Evolutionary conservation across 2,797 vertebrate genomes (phyloP).

Genomic region (Molossus molossus): DNA sequence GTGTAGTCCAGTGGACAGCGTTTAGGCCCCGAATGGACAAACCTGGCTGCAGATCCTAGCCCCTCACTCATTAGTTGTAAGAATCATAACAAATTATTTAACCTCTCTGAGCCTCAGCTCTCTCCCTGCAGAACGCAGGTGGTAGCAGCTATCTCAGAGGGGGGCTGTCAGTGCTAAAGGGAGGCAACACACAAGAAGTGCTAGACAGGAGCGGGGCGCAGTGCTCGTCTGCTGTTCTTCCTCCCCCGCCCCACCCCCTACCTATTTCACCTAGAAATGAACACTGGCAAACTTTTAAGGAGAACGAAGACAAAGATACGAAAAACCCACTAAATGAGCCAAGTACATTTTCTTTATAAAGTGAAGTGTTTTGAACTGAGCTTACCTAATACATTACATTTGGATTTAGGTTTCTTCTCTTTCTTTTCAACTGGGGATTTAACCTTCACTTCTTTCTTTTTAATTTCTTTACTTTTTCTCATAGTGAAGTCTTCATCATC

Average conservation of each 20-base stretch:
- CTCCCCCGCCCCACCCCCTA: neutral
- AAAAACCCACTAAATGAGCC: neutral
- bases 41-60: neutral
- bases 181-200: fast-evolving
- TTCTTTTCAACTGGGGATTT: constrained; percentile 85
- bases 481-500: constrained; percentile 91
- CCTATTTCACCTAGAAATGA: neutral
- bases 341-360: neutral
- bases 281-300: neutral
- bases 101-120: neutral
- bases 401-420: constrained; percentile 87
- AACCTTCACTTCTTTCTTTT: constrained; percentile 86
- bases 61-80: neutral
- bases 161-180: neutral
- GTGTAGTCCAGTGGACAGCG: neutral
- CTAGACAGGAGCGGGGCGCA: neutral
- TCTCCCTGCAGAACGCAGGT: neutral
- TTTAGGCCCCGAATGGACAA: neutral
- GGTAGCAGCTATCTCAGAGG: neutral
- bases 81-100: neutral
- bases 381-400: constrained; percentile 88
- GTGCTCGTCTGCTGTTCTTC: neutral
- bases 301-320: neutral
- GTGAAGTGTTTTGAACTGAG: neutral
- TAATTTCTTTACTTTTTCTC: constrained; percentile 89